Evolutionary conservation across 2,888 invertebrate genomes (phyloP).

Genomic region (Odiellus spinosus): DNA sequence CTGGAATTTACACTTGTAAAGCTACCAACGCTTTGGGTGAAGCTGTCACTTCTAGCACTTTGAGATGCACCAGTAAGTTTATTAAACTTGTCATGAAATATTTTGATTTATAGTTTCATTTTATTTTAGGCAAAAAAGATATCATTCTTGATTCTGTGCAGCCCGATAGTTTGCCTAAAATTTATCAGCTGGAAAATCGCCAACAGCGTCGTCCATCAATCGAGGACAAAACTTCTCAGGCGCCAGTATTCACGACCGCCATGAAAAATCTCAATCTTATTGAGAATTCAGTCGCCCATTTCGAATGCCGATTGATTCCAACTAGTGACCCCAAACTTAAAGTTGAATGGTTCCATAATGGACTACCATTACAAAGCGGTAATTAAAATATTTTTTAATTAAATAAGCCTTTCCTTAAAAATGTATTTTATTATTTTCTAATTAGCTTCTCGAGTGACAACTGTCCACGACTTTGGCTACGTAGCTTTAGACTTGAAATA

Average conservation of each 20-base stretch:
- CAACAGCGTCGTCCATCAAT: constrained; percentile 11
- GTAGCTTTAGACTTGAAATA: constrained; percentile 94
- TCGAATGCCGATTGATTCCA: constrained; percentile 52
- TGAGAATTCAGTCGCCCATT: constrained; percentile 87
- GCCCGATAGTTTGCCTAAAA: constrained; percentile 78
- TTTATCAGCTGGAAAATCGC: constrained; percentile 72
- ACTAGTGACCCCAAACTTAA: constrained; percentile 76
- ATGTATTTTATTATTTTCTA: not conserved
- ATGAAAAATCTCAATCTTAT: constrained; percentile 40
- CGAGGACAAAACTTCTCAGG: constrained; percentile 15
- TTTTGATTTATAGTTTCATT: not conserved
- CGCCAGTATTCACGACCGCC: constrained; percentile 86
- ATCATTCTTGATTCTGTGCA: constrained; percentile 83
- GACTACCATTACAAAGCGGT: constrained; percentile 24
- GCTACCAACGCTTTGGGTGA: constrained; percentile 87
- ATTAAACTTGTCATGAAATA: not conserved
- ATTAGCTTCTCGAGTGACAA: constrained; percentile 71
- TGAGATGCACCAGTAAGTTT: constrained; percentile 29
- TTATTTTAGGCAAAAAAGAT: constrained; percentile 29
- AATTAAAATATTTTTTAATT: constrained; percentile 1
- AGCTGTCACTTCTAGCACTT: constrained; percentile 78
- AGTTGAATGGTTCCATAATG: constrained; percentile 32
- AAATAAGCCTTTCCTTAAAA: not conserved
- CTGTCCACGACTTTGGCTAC: constrained; percentile 93
- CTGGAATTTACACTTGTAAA: constrained; percentile 85